A percentile compares a stretch with the other conserved stretches of the same genome.
Evolutionary conservation across 2,797 vertebrate species (phyloP).

Genomic region (Falco columbarius): DNA sequence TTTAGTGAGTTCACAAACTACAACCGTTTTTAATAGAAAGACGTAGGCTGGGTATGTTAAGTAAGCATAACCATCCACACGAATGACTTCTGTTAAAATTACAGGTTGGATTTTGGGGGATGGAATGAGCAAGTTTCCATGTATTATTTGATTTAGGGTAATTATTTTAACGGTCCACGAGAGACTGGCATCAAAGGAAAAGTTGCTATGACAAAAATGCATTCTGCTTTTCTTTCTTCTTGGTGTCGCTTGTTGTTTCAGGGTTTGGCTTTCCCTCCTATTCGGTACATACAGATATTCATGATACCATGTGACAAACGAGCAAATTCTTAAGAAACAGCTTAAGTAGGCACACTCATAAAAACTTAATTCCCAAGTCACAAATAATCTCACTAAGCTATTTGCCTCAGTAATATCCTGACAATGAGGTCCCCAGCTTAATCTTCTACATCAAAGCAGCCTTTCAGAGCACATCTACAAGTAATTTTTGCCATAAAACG

Average conservation of each 20-base stretch:
- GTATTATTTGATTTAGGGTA: background rate
- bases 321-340: slow-evolving; percentile 51
- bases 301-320: background rate
- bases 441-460: slow-evolving; percentile 54
- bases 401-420: slow-evolving; percentile 55
- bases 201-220: background rate
- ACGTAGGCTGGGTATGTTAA: background rate
- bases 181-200: background rate
- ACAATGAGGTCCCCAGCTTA: slow-evolving; percentile 62
- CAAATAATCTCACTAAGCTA: slow-evolving; percentile 58
- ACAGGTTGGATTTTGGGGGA: background rate
- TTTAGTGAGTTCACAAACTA: background rate
- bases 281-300: background rate
- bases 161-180: background rate
- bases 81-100: background rate
- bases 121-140: background rate
- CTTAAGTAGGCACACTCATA: slow-evolving; percentile 29
- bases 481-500: slow-evolving; percentile 20
- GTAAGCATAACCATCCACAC: background rate
- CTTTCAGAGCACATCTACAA: slow-evolving; percentile 38
- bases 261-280: background rate
- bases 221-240: background rate
- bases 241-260: background rate
- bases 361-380: slow-evolving; percentile 68
- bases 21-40: background rate